Evolutionary conservation across 2,797 vertebrate genomes (phyloP), one percentile per base, ranked within the genome.

Genomic region (Nannoperca australis): DNA sequence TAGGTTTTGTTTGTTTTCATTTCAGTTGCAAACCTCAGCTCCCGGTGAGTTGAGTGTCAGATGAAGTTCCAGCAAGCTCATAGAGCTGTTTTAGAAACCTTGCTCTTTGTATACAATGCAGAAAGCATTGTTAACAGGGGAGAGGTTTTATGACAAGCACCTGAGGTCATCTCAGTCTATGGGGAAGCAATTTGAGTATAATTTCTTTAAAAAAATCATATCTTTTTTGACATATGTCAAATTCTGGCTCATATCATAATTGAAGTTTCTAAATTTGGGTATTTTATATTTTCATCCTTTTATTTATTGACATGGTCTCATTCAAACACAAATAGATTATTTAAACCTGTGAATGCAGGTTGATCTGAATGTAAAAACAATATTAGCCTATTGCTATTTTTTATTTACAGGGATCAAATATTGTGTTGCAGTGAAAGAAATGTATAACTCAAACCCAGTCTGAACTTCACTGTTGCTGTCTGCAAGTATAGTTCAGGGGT

Each of bases 331-430:
- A 90, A 90, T 93, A 91, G 93, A 94, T 94, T 89, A 93, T 94
- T 93, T 91, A 95, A 95, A 95, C 95, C 94, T 95, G 95, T 82
- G 75, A 93, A 86, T 76, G 78, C 94, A 90, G 95, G 95, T 95
- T 95, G 93, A 95, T 93, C 90, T 96, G 95, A 96, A 96, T 96
- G 95, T 96, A 96, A 95, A 95, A 93, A 94, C 93, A 93, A 92
- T 83, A 90, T 92, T 93, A 93, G 92, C 91, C 91, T 94, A 91
- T 90, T 87, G 92, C 91, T 92, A 88, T 93, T 94, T 94, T 95
- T 92, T 94, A 93, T 94, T 93, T 94, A 94, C 93, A 92, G 94
- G 92, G 93, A 93, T 95, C 93, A 95, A 94, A 92, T 88, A 89
- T 93, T 93, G 92, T 94, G 93, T 95, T 94, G 93, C 91, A 93